Base-by-base conservation (phyloP, 2,888 invertebrate genomes). In the Parnassius smintheus region DNA sequence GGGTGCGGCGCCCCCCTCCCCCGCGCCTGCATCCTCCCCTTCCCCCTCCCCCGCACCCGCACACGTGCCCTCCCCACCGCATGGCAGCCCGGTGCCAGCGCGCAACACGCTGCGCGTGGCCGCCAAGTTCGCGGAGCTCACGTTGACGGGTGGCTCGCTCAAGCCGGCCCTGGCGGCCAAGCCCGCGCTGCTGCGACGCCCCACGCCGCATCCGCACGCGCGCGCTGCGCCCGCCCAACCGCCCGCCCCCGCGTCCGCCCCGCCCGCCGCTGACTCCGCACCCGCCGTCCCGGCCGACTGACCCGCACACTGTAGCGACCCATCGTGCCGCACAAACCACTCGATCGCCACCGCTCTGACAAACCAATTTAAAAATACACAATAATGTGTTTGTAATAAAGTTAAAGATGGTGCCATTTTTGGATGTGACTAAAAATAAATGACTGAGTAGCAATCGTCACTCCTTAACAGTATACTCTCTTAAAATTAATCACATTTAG, bases 91-190 rank as follows among this genome's bases (percentile, higher is more conserved):
- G 50, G 60, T 46, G 66, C 93, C 94, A 58, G 88, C 92, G 57
- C 88, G 94, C 61, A 93, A 94, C 76, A 94, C 94, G 64, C 93
- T 93, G 66, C 93, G 94, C 72, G 93, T 94, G 70, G 93, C 93
- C 25, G 93, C 94, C 67, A 93, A 94, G 82, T 94, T 94, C 82
- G 94, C 94, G 22, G 94, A 94, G 74, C 91, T 94, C 70, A 93
- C 94, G 73, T 85, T 94, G 41, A 94, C 94, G 41, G 94, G 94
- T 53, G 94, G 94, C 68, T 92, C 93, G 66, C 93, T 94, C 66
- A 96, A 95, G 81, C 96, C 96, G 9, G 95, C 95, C 77, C 93
- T 95, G 65, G 95, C 96, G 81, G 94, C 95, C 59, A 97, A 97
- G 88, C 97, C 97, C 13, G 94, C 95, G 72, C 94, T 97, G 72